phyloP scores from a whole-genome alignment of 2,113 vertebrate genomes.

The Phrynosoma platyrhinos region DNA sequence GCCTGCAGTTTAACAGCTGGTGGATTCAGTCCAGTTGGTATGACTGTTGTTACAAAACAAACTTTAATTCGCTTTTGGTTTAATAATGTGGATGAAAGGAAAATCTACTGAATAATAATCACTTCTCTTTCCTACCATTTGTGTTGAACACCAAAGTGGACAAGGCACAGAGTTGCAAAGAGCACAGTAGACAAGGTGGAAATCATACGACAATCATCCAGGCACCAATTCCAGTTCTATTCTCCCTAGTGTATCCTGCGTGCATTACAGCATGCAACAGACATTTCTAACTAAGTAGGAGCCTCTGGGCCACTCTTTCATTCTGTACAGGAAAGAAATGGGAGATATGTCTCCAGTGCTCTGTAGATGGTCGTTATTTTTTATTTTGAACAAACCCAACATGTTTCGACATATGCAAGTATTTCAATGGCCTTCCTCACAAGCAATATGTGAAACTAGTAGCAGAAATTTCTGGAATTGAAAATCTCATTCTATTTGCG shows the following conservation, averaged over 20 bases:
- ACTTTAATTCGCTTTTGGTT: slow-evolving; percentile 12
- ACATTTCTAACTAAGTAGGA: neutral
- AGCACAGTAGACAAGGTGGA: neutral
- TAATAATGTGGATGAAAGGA: slow-evolving; percentile 48
- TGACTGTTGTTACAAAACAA: neutral
- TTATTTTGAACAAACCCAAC: too few species aligned
- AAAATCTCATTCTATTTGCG: too few species aligned
- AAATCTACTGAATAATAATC: slow-evolving; percentile 55
- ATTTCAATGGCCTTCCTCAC: too few species aligned
- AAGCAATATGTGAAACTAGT: too few species aligned
- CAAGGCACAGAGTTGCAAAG: neutral
- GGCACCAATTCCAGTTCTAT: neutral
- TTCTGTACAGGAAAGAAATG: neutral
- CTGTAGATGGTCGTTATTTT: too few species aligned
- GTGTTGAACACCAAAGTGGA: neutral
- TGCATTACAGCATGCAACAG: neutral
- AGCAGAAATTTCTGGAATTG: too few species aligned
- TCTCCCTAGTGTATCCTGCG: neutral
- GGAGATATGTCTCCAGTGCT: neutral
- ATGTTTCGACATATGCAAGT: too few species aligned
- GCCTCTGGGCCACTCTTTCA: neutral
- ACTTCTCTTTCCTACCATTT: neutral
- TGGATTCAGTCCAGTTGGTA: neutral
- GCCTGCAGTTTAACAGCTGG: neutral
- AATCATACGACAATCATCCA: too few species aligned